phyloP scores from a whole-genome alignment of 2,797 vertebrate species.

The Neosalanx taihuensis region DNA sequence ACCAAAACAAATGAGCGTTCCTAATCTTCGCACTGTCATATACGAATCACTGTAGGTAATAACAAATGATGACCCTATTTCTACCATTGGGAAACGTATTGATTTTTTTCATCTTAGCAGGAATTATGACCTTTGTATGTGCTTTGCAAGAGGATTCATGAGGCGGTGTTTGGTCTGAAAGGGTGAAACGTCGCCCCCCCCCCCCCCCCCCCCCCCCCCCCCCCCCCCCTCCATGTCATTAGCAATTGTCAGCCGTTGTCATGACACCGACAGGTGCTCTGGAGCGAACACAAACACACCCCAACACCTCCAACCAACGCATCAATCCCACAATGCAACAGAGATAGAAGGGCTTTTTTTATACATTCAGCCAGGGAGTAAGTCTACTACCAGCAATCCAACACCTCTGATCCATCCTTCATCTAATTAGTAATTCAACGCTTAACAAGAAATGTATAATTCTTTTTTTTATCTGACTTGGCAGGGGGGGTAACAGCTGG shows the following conservation, averaged over 20 bases:
- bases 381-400: not conserved
- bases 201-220: too few species aligned
- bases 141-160: constrained; percentile 54
- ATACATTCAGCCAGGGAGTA: not conserved
- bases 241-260: too few species aligned
- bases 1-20: constrained; percentile 58
- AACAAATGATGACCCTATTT: constrained; percentile 69
- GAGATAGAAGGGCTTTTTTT: too few species aligned
- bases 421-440: not conserved
- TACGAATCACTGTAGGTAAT: constrained; percentile 66
- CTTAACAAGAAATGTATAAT: constrained; percentile 12
- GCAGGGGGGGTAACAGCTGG: constrained; percentile 15
- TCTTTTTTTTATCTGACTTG: constrained; percentile 23
- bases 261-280: too few species aligned
- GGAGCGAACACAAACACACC: too few species aligned
- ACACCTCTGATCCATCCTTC: too few species aligned
- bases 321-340: too few species aligned
- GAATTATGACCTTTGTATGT: constrained; percentile 56
- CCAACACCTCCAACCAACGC: too few species aligned
- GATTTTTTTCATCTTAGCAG: constrained; percentile 57
- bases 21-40: constrained; percentile 56
- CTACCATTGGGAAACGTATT: constrained; percentile 57
- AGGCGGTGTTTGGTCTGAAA: constrained; percentile 33
- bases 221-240: constrained; percentile 20
- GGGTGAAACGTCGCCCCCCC: constrained; percentile 44